Conservation (phyloP, 2,797 vertebrate species). For the Champsocephalus esox region DNA sequence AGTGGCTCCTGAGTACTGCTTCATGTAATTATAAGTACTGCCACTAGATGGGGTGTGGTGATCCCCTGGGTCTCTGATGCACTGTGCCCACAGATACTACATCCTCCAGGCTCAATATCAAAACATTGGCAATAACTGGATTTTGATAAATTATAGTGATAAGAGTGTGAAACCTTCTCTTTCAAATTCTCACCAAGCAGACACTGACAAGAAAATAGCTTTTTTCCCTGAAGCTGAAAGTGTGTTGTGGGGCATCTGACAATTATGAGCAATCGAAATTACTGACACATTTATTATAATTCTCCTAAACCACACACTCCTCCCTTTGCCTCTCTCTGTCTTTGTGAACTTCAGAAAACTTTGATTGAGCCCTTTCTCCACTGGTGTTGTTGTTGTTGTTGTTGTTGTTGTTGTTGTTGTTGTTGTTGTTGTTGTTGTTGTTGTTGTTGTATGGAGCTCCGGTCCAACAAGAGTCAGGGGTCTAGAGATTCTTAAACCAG, state of each 20-base stretch:
- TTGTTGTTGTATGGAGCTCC: slow-evolving; percentile 52
- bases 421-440: slow-evolving; percentile 60
- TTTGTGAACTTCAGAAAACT: slow-evolving; percentile 55
- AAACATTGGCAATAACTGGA: slow-evolving; percentile 5
- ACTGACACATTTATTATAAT: slow-evolving; percentile 72
- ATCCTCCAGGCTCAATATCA: neutral
- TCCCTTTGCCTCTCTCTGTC: slow-evolving; percentile 17
- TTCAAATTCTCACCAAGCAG: slow-evolving; percentile 23
- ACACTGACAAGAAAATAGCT: slow-evolving; percentile 14
- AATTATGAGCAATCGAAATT: slow-evolving; percentile 75
- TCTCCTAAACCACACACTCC: slow-evolving; percentile 31
- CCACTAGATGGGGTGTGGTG: slow-evolving; percentile 72
- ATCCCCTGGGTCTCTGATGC: neutral
- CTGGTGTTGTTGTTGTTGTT: slow-evolving; percentile 64
- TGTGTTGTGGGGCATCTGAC: slow-evolving; percentile 71
- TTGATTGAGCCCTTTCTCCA: slow-evolving; percentile 50
- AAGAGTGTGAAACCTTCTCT: neutral
- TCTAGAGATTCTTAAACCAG: slow-evolving; percentile 50
- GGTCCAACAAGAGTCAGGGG: slow-evolving; percentile 31
- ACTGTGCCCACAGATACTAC: neutral
- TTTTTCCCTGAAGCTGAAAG: slow-evolving; percentile 59
- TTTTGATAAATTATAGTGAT: neutral
- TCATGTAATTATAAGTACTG: slow-evolving; percentile 37
- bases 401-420: slow-evolving; percentile 61
- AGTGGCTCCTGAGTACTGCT: neutral